Percentiles rank a stretch among this genome's conserved stretches.
Evolutionary conservation across 2,113 vertebrate genomes (phyloP).

Genomic region (Ornithorhynchus anatinus): DNA sequence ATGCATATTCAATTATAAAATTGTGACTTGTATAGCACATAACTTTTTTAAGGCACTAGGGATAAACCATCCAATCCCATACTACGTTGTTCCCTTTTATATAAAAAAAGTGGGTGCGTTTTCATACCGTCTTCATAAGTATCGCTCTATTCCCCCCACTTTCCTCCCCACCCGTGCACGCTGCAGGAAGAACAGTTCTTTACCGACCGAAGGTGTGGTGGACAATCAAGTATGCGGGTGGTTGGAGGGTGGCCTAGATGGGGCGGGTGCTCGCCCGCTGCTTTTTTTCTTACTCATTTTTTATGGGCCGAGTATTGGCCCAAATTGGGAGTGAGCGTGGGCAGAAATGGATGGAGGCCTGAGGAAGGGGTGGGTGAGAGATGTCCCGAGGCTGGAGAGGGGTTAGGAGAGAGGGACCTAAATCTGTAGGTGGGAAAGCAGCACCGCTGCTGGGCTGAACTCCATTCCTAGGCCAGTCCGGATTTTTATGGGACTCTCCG

Average conservation of each 20-base stretch:
- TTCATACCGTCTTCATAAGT: slow-evolving; percentile 30
- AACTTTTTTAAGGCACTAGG: slow-evolving; percentile 57
- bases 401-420: slow-evolving; percentile 18
- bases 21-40: slow-evolving; percentile 60
- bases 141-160: too few species aligned
- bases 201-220: background rate
- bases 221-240: background rate
- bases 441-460: too few species aligned
- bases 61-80: slow-evolving; percentile 43
- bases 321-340: too few species aligned
- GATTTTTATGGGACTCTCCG: too few species aligned
- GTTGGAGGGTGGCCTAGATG: background rate
- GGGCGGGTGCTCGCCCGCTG: background rate
- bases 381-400: too few species aligned
- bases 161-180: background rate
- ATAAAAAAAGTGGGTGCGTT: slow-evolving; percentile 51
- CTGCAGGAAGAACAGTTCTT: slow-evolving; percentile 1
- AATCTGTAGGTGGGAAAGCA: background rate
- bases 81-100: slow-evolving; percentile 49
- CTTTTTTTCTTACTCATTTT: too few species aligned
- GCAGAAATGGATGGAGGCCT: too few species aligned
- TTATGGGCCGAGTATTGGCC: too few species aligned
- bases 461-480: too few species aligned
- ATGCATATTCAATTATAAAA: slow-evolving; percentile 50
- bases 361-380: too few species aligned